These are phyloP conservation scores for Megaceryle maxima DNA, from an alignment of 2,113 vertebrate genomes.

Conservation along the genomic window DNA sequence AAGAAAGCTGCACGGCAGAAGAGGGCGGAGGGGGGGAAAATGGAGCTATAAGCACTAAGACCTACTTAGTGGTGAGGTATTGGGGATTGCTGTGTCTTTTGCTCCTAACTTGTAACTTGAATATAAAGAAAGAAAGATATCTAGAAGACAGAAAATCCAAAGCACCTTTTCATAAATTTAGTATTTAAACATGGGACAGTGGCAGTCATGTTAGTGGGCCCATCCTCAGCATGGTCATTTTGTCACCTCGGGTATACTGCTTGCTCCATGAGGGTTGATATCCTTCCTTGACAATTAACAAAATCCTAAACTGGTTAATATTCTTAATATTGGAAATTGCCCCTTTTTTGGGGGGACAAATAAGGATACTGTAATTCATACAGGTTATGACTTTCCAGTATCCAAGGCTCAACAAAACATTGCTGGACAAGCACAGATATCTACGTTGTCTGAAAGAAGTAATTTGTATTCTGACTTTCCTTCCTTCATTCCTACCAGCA, in stretches of 20 bases:
- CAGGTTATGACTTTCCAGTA: neutral
- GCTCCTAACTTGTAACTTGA: neutral
- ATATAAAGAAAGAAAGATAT: neutral
- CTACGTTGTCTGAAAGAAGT: neutral
- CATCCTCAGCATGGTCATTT: neutral
- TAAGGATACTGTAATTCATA: neutral
- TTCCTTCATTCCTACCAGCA: neutral
- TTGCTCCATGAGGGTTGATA: neutral
- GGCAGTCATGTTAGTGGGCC: neutral
- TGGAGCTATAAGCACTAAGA: neutral
- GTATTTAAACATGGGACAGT: neutral
- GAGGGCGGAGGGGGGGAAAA: neutral
- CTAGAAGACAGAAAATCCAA: neutral
- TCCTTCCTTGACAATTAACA: neutral
- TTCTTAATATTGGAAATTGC: neutral
- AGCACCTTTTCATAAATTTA: neutral
- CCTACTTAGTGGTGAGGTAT: neutral
- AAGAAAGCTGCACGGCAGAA: neutral
- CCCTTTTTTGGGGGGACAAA: neutral
- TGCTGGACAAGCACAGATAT: neutral
- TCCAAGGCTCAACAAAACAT: neutral
- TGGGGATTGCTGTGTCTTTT: neutral
- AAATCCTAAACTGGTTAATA: neutral
- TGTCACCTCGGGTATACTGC: neutral
- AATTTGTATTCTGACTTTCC: neutral